These are phyloP conservation scores for Tupaia chinensis DNA, from an alignment of 2,113 vertebrate species.

Conservation along the genomic window DNA sequence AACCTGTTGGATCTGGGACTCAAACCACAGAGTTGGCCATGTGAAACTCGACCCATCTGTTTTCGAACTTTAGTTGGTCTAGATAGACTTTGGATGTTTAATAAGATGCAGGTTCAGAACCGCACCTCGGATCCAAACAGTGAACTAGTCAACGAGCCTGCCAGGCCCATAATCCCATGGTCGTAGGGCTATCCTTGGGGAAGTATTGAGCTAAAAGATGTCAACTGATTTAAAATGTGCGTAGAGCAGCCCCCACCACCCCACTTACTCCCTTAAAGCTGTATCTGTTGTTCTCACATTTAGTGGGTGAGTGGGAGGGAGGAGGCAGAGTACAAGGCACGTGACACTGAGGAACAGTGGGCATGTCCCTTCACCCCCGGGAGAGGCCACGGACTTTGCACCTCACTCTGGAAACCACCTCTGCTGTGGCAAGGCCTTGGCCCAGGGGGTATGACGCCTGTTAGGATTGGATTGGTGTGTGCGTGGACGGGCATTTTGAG, in stretches of 20 bases:
- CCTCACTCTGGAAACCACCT: background rate
- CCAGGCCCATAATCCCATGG: background rate
- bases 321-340: background rate
- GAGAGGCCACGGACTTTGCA: background rate
- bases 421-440: no score
- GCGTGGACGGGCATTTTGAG: no score
- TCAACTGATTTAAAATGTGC: background rate
- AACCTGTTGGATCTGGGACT: no score
- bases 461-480: background rate
- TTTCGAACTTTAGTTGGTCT: background rate
- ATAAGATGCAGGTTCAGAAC: background rate
- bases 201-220: background rate
- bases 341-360: background rate
- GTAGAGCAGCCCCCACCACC: background rate
- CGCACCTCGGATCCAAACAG: background rate
- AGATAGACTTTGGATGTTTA: background rate
- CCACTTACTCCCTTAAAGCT: background rate
- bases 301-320: background rate
- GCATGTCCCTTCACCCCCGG: no score
- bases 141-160: background rate
- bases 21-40: no score
- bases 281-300: background rate
- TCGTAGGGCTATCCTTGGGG: background rate
- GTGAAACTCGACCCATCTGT: background rate
- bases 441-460: background rate